A percentile compares a stretch with the other conserved stretches of the same genome.
Conservation (phyloP, 2,888 invertebrate species). For the Melanostoma mellinum region DNA sequence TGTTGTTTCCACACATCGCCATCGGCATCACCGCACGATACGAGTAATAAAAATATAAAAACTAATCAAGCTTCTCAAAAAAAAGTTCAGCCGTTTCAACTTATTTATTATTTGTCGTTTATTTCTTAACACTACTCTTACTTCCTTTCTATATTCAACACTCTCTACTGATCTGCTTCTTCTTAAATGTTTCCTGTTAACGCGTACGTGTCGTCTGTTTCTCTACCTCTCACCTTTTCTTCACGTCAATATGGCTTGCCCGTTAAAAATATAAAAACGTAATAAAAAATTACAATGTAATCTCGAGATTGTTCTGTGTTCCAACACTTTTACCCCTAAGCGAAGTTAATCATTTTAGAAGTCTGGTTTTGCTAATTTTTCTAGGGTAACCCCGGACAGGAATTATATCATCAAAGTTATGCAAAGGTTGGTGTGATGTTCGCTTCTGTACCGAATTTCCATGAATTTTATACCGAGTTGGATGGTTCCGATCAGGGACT, state of each 20-base stretch:
- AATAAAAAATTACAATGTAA: conserved; percentile 32
- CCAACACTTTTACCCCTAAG: conserved; percentile 70
- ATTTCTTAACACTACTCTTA: conserved; percentile 13
- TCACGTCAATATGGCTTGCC: conserved; percentile 59
- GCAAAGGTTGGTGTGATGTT: conserved; percentile 95
- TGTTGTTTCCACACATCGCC: conserved; percentile 24
- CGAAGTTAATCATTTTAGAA: conserved; percentile 77
- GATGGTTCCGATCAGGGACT: conserved; percentile 96
- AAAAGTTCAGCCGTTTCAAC: not conserved
- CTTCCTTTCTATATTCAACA: conserved; percentile 9
- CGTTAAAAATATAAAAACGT: conserved; percentile 18
- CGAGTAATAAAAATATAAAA: conserved; percentile 8
- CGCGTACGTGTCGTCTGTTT: conserved; percentile 36
- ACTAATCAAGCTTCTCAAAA: conserved; percentile 17
- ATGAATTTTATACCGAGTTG: conserved; percentile 96
- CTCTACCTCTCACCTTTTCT: conserved; percentile 25
- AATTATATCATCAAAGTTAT: conserved; percentile 96
- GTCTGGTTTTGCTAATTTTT: conserved; percentile 77
- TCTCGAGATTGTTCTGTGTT: conserved; percentile 70
- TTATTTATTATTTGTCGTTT: conserved; percentile 33
- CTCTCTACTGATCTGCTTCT: conserved; percentile 31
- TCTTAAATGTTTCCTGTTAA: conserved; percentile 57
- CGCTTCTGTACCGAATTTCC: conserved; percentile 96
- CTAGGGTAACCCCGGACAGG: conserved; percentile 87
- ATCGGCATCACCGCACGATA: conserved; percentile 35